phyloP scores from a whole-genome alignment of 1,140 invertebrate species.

The Lutraria rhynchaena region DNA sequence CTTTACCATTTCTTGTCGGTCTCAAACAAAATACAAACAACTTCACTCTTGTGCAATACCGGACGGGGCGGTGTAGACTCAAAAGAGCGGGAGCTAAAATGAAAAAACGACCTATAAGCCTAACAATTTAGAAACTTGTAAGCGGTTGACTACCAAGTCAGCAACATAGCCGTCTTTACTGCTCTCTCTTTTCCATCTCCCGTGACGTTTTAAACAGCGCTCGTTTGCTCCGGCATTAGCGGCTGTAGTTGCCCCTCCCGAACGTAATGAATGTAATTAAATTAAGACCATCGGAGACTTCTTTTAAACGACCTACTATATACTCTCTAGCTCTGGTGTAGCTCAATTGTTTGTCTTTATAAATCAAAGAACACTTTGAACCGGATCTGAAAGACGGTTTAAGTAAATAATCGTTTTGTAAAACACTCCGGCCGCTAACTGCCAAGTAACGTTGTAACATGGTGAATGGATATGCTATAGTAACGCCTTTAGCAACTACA shows the following conservation, averaged over 20 bases:
- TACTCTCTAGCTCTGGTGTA: conserved; percentile 52
- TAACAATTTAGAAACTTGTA: too few relatives aligned
- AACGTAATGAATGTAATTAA: conserved; percentile 42
- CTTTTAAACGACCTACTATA: conserved; percentile 41
- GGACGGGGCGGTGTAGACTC: too few relatives aligned
- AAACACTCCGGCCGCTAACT: not conserved
- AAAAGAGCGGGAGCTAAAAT: too few relatives aligned
- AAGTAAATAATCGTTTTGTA: conserved; percentile 53
- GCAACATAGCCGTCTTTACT: conserved; percentile 51
- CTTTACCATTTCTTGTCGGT: too few relatives aligned
- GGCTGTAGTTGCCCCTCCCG: conserved; percentile 44
- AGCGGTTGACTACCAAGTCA: conserved; percentile 30
- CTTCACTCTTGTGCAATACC: too few relatives aligned
- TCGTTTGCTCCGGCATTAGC: conserved; percentile 39
- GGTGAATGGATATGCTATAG: conserved; percentile 55
- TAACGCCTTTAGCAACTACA: conserved; percentile 56
- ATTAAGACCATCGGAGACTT: conserved; percentile 12
- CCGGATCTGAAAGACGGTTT: conserved; percentile 51
- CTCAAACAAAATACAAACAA: too few relatives aligned
- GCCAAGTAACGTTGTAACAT: conserved; percentile 60
- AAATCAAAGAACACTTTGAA: conserved; percentile 35
- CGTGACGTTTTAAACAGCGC: conserved; percentile 45
- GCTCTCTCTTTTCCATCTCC: conserved; percentile 21
- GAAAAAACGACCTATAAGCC: too few relatives aligned
- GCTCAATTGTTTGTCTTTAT: conserved; percentile 57